These are phyloP conservation scores for Aplysina aerophoba DNA, from an alignment of 37 sponge, comb jelly and placozoan species.

Conservation along the genomic window DNA sequence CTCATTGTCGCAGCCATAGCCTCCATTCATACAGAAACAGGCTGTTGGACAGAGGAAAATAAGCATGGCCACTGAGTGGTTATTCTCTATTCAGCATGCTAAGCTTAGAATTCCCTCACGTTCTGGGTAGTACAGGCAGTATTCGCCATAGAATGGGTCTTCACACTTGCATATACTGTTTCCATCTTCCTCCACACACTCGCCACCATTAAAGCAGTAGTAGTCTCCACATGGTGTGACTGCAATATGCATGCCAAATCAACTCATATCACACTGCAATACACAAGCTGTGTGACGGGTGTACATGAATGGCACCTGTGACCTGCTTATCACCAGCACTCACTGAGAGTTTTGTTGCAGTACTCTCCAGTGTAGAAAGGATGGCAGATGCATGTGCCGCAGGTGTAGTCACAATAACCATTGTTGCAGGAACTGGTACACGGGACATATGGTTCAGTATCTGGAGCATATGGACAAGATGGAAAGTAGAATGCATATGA, in stretches of 20 bases:
- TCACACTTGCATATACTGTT: not conserved
- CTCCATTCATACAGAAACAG: slow-evolving; percentile 5
- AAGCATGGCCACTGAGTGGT: not conserved
- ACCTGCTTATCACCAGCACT: not conserved
- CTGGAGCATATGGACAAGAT: no score
- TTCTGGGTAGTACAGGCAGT: slow-evolving; percentile 20
- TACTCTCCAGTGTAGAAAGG: not conserved
- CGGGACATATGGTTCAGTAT: no score
- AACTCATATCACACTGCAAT: not conserved
- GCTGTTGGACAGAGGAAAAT: not conserved
- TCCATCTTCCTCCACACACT: not conserved
- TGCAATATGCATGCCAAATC: not conserved
- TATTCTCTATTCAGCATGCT: no score
- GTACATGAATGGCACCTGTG: not conserved
- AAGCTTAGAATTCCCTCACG: not conserved
- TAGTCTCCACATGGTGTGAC: slow-evolving; percentile 28
- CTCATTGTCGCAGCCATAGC: slow-evolving; percentile 4
- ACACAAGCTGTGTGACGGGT: not conserved
- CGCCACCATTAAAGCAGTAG: slow-evolving; percentile 21
- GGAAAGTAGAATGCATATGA: no score
- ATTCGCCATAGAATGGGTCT: slow-evolving; percentile 8
- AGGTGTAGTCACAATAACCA: no score
- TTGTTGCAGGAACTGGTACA: no score
- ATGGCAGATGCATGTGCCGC: no score
- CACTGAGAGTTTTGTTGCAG: not conserved